These are phyloP conservation scores for Archaeoteleia sp. DNA, from an alignment of 2,888 invertebrate genomes.

Conservation along the genomic window DNA sequence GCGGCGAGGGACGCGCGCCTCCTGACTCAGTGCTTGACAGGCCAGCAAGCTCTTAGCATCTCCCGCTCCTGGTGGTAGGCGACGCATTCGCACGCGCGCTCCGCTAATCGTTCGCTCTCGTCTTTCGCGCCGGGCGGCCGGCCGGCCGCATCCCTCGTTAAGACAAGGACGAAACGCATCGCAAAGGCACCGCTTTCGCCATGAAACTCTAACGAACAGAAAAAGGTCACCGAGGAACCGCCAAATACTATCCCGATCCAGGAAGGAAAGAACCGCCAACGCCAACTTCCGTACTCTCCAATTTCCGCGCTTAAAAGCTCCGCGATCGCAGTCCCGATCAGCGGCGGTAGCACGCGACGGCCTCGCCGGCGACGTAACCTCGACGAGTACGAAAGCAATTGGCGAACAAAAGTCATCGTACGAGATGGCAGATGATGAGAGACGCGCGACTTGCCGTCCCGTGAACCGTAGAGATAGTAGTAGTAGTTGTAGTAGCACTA, in stretches of 20 bases:
- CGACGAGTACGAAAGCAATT: conserved; percentile 17
- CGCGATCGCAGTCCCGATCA: conserved; percentile 4
- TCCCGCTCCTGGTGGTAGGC: conserved; percentile 58
- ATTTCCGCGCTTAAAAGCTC: conserved; percentile 12
- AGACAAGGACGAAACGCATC: no score
- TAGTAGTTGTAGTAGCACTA: no score
- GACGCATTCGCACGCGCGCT: conserved; percentile 48
- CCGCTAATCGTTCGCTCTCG: conserved; percentile 28
- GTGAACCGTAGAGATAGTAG: conserved; percentile 8
- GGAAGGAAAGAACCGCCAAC: no score
- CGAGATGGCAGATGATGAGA: conserved; percentile 37
- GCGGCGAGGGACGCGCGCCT: conserved; percentile 73
- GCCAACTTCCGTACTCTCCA: no score
- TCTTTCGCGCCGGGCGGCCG: neutral
- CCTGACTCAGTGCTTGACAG: conserved; percentile 74
- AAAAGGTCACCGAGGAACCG: no score
- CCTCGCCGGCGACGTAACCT: neutral
- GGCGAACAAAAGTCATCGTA: neutral
- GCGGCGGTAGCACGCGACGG: conserved; percentile 9
- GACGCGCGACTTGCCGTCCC: conserved; percentile 21
- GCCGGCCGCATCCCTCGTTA: no score
- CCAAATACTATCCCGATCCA: conserved; percentile 9
- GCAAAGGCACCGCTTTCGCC: conserved; percentile 9
- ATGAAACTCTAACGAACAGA: no score
- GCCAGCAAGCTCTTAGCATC: conserved; percentile 73